phyloP scores from a whole-genome alignment of 2,888 invertebrate genomes.

The Leucania comma region DNA sequence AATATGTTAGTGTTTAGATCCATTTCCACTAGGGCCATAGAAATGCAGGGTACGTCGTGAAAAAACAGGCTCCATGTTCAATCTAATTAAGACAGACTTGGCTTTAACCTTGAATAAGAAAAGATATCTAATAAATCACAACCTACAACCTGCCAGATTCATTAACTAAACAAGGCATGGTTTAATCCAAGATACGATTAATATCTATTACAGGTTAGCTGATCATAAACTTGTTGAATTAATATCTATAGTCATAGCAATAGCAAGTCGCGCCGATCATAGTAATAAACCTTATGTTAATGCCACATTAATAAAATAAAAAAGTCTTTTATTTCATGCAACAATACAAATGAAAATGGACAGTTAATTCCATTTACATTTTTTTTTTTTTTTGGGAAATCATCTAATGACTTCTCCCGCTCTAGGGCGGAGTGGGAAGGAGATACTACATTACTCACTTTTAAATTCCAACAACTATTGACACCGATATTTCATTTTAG shows the following conservation, averaged over 20 bases:
- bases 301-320: too few relatives aligned
- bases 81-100: not conserved
- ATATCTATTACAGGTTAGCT: not conserved
- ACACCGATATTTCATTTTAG: not conserved
- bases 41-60: not conserved
- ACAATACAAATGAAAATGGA: too few relatives aligned
- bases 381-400: too few relatives aligned
- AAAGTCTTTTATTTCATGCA: too few relatives aligned
- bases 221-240: too few relatives aligned
- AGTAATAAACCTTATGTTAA: too few relatives aligned
- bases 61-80: not conserved
- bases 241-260: too few relatives aligned
- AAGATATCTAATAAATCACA: not conserved
- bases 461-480: not conserved
- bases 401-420: too few relatives aligned
- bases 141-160: not conserved
- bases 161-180: conserved; percentile 17
- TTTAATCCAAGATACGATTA: not conserved
- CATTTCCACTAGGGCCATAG: not conserved
- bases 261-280: not conserved
- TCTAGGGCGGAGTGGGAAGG: too few relatives aligned
- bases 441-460: too few relatives aligned
- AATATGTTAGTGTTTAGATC: too few relatives aligned
- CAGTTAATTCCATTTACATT: too few relatives aligned
- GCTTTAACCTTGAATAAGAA: not conserved